These are phyloP conservation scores for Leptobrachium leishanense DNA, from an alignment of 2,113 vertebrate species.

Conservation along the genomic window DNA sequence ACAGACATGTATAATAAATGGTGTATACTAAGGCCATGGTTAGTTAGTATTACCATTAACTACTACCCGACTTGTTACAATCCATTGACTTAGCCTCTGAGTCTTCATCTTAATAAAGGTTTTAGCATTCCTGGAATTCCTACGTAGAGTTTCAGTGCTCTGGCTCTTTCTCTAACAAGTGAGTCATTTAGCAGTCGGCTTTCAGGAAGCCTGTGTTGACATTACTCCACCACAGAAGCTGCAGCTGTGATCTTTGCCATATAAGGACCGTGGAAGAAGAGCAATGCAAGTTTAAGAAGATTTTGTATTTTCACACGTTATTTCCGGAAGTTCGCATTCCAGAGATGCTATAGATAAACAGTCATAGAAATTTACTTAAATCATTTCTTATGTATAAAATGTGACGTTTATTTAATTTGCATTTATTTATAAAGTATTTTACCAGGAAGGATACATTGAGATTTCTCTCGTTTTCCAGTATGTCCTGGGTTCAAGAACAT, in stretches of 20 bases:
- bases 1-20: too few relatives aligned
- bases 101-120: constrained; percentile 36
- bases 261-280: constrained; percentile 29
- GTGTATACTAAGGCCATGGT: too few relatives aligned
- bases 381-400: too few relatives aligned
- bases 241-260: constrained; percentile 37
- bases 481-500: too few relatives aligned
- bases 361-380: too few relatives aligned
- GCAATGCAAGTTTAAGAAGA: neutral
- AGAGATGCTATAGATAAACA: neutral
- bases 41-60: too few relatives aligned
- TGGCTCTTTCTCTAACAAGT: constrained; percentile 34
- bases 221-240: constrained; percentile 35
- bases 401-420: too few relatives aligned
- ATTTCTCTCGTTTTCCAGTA: too few relatives aligned
- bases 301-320: neutral
- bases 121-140: constrained; percentile 39
- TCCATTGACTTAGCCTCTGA: constrained; percentile 36
- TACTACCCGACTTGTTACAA: constrained; percentile 31
- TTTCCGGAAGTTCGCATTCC: neutral
- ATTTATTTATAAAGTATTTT: too few relatives aligned
- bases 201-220: constrained; percentile 28
- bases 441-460: too few relatives aligned
- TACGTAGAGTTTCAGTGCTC: constrained; percentile 3
- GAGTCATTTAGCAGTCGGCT: constrained; percentile 37